These are phyloP conservation scores for Sebastes vulpes DNA, from an alignment of 2,797 vertebrate species.

Conservation along the genomic window DNA sequence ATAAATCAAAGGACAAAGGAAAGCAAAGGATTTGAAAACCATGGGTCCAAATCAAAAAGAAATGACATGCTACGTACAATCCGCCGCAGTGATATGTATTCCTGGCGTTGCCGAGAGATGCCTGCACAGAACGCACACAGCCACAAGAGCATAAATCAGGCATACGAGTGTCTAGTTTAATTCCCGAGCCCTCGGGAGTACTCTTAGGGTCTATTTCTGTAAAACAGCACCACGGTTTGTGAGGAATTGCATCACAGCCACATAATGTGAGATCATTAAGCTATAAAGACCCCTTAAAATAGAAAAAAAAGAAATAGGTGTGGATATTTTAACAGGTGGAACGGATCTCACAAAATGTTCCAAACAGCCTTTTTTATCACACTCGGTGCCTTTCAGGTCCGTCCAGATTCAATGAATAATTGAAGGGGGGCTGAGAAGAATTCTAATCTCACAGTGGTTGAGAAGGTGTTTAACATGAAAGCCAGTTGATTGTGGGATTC, in stretches of 20 bases:
- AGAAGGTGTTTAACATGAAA: constrained; percentile 44
- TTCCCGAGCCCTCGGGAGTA: background rate
- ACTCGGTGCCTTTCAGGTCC: background rate
- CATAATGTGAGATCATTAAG: background rate
- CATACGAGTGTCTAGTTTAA: background rate
- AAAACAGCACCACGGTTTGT: background rate
- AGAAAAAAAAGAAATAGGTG: background rate
- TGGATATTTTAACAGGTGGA: constrained; percentile 7
- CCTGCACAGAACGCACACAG: too few species aligned
- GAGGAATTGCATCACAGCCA: background rate
- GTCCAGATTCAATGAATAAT: constrained; percentile 19
- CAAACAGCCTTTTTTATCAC: constrained; percentile 31
- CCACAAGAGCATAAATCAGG: too few species aligned
- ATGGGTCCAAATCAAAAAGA: too few species aligned
- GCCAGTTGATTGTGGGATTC: constrained; percentile 25
- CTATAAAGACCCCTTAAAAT: constrained; percentile 2
- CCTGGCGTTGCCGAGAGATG: too few species aligned
- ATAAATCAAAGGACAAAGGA: too few species aligned
- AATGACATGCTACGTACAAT: too few species aligned
- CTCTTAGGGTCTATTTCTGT: background rate
- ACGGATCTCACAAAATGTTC: constrained; percentile 4
- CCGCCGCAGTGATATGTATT: too few species aligned
- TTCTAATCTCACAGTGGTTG: constrained; percentile 10
- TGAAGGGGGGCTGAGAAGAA: constrained; percentile 20
- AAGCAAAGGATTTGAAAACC: too few species aligned